phyloP scores from a whole-genome alignment of 2,113 vertebrate genomes.

The Scomber scombrus region DNA sequence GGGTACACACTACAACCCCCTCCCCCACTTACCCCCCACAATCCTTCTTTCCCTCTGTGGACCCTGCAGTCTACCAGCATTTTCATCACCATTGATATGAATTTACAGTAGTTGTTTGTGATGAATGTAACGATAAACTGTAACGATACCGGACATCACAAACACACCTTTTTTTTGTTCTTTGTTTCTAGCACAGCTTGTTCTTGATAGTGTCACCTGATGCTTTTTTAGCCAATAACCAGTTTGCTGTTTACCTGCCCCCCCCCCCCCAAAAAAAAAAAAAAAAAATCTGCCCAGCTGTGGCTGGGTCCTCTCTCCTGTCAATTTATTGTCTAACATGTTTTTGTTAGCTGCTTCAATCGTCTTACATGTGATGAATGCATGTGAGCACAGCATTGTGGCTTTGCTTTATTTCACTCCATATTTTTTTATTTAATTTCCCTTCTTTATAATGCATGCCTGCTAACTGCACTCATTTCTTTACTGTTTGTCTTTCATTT shows the following conservation, averaged over 20 bases:
- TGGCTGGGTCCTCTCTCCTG: neutral
- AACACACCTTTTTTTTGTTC: slow-evolving; percentile 21
- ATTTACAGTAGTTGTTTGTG: slow-evolving; percentile 19
- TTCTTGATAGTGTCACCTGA: neutral
- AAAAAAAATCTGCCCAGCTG: slow-evolving; percentile 3
- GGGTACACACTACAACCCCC: slow-evolving; percentile 74
- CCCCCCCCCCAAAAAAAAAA: neutral
- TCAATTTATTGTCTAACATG: neutral
- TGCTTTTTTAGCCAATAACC: slow-evolving; percentile 5
- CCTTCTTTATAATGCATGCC: neutral
- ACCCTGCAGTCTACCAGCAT: slow-evolving; percentile 47
- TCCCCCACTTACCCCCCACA: slow-evolving; percentile 32
- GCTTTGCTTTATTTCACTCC: neutral
- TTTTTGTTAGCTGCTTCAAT: slow-evolving; percentile 12
- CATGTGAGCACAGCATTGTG: slow-evolving; percentile 3
- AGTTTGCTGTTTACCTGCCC: neutral
- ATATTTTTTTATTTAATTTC: neutral
- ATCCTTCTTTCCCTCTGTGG: slow-evolving; percentile 64
- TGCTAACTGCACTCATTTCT: slow-evolving; percentile 10
- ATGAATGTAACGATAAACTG: slow-evolving; percentile 45
- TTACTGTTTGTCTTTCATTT: neutral
- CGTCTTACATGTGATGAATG: slow-evolving; percentile 14
- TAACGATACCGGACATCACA: slow-evolving; percentile 48
- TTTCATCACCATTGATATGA: slow-evolving; percentile 22
- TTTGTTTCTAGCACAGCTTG: neutral